Percentiles rank a stretch among this genome's conserved stretches.
phyloP scores from a whole-genome alignment of 2,113 vertebrate genomes.

The Mesembrinibis cayennensis region DNA sequence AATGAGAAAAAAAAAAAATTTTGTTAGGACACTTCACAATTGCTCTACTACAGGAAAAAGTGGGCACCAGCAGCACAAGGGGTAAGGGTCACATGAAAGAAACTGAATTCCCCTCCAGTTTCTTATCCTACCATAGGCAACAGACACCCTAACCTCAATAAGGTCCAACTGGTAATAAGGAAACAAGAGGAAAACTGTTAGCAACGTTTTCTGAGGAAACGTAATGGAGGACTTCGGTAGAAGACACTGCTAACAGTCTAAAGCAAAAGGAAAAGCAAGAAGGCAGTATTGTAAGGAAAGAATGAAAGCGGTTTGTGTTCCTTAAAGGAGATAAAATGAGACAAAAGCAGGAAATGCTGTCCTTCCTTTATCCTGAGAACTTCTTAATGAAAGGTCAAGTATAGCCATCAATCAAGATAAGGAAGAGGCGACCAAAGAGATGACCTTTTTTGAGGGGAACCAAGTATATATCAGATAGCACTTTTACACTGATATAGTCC shows the following conservation, averaged over 20 bases:
- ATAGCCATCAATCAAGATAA: constrained; percentile 70
- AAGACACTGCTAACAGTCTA: neutral
- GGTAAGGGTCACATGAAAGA: constrained; percentile 4
- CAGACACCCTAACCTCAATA: neutral
- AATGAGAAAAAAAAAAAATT: neutral
- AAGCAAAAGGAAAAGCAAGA: constrained; percentile 21
- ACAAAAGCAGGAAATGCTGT: constrained; percentile 77
- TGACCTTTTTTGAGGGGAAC: constrained; percentile 38
- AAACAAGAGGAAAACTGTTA: constrained; percentile 10
- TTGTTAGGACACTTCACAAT: neutral
- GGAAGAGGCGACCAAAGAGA: constrained; percentile 20
- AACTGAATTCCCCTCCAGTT: neutral
- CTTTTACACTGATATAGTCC: neutral
- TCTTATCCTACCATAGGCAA: constrained; percentile 19
- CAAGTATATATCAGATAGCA: neutral
- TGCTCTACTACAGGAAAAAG: constrained; percentile 17
- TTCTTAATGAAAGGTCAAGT: constrained; percentile 67
- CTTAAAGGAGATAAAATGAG: constrained; percentile 60
- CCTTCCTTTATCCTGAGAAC: constrained; percentile 69
- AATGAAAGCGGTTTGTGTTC: constrained; percentile 33
- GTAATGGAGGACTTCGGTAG: neutral
- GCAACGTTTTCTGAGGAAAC: neutral
- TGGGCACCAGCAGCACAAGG: neutral
- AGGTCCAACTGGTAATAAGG: constrained; percentile 10
- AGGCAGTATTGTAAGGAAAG: neutral